A percentile compares a stretch with the other conserved stretches of the same genome.
These are phyloP conservation scores for Lepidochrysops patricia DNA, from an alignment of 2,888 invertebrate species.

Conservation along the genomic window DNA sequence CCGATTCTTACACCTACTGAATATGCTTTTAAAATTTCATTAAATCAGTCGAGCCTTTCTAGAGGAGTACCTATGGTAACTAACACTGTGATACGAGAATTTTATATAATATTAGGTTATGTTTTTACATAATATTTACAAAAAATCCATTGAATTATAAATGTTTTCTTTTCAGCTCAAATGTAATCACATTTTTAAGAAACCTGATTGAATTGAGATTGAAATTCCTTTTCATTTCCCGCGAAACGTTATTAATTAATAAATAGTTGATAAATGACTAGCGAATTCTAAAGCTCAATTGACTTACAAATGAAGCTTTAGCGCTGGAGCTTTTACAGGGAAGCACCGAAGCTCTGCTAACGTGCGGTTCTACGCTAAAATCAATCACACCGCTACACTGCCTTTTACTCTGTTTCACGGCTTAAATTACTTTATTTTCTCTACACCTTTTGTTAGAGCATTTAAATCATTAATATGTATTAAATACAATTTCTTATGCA, in stretches of 20 bases:
- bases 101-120: too few species aligned
- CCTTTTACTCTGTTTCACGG: background rate
- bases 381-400: background rate
- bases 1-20: too few species aligned
- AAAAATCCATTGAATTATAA: background rate
- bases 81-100: too few species aligned
- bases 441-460: background rate
- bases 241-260: conserved; percentile 1
- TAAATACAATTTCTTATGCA: too few species aligned
- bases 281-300: conserved; percentile 9
- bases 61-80: too few species aligned
- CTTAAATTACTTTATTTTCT: background rate
- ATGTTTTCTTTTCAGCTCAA: background rate
- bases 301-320: conserved; percentile 8
- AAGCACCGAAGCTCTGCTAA: background rate
- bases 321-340: conserved; percentile 4
- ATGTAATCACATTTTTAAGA: background rate
- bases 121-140: background rate
- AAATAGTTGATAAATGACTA: conserved; percentile 5
- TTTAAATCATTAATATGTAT: background rate
- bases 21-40: too few species aligned
- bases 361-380: background rate
- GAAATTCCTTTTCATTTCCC: background rate
- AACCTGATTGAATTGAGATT: background rate
- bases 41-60: too few species aligned